These are phyloP conservation scores for Pristionchus pacificus DNA, from an alignment of 1,140 invertebrate species.

Conservation along the genomic window DNA sequence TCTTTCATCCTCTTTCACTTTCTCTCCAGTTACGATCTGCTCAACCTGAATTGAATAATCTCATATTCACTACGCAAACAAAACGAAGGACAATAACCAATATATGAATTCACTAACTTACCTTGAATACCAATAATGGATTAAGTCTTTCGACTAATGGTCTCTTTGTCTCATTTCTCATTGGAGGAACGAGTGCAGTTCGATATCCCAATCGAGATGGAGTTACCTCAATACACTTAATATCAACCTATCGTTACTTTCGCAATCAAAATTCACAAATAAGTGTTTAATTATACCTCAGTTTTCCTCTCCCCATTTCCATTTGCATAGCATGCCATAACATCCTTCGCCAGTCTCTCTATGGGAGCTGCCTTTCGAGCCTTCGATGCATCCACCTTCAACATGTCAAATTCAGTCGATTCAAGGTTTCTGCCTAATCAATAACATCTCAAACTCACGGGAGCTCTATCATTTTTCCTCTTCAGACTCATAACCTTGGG, in stretches of 20 bases:
- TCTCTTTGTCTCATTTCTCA: constrained; percentile 20
- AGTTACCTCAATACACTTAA: constrained; percentile 5
- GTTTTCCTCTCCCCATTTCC: background rate
- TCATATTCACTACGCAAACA: background rate
- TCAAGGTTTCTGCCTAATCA: constrained; percentile 6
- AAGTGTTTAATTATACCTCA: background rate
- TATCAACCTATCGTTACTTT: background rate
- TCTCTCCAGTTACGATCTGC: constrained; percentile 24
- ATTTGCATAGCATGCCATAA: constrained; percentile 6
- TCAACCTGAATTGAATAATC: constrained; percentile 12
- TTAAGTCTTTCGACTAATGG: constrained; percentile 25
- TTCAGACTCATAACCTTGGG: constrained; percentile 13
- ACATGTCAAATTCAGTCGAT: background rate
- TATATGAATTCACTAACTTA: too few species aligned
- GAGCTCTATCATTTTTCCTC: constrained; percentile 5
- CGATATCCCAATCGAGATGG: background rate
- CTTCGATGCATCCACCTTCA: constrained; percentile 15
- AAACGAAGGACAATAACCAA: background rate
- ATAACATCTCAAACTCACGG: background rate
- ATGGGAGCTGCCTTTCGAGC: constrained; percentile 20
- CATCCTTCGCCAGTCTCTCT: constrained; percentile 13
- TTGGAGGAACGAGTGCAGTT: background rate
- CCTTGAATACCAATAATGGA: too few species aligned
- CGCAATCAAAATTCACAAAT: background rate
- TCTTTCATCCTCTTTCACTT: constrained; percentile 22